A percentile compares a stretch with the other conserved stretches of the same genome.
phyloP scores from a whole-genome alignment of 2,888 invertebrate species.

The Caenorhabditis imperialis region DNA sequence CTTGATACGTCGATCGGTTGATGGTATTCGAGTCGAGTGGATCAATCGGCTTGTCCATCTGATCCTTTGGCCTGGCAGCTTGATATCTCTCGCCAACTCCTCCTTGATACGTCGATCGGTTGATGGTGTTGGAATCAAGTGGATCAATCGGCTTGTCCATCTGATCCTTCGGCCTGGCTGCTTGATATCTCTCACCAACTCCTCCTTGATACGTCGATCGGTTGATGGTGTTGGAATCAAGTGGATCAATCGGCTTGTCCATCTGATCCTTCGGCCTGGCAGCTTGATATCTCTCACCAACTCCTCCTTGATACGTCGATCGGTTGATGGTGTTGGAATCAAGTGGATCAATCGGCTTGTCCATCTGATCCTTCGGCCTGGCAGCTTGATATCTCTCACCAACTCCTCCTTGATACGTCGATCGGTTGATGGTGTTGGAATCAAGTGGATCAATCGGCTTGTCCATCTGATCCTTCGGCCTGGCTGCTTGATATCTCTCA shows the following conservation, averaged over 20 bases:
- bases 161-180: constrained; percentile 5
- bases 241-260: too few species aligned
- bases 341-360: too few species aligned
- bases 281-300: constrained; percentile 5
- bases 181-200: constrained; percentile 5
- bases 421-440: constrained; percentile 7
- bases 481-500: constrained; percentile 4
- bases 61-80: constrained; percentile 6
- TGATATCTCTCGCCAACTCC: constrained; percentile 9
- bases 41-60: too few species aligned
- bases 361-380: constrained; percentile 8
- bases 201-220: constrained; percentile 19
- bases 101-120: constrained; percentile 17
- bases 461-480: constrained; percentile 7
- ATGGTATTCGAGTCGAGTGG: constrained; percentile 3
- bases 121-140: constrained; percentile 7
- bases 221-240: constrained; percentile 8
- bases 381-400: constrained; percentile 5
- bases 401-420: constrained; percentile 19
- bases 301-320: constrained; percentile 17
- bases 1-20: constrained; percentile 20
- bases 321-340: constrained; percentile 9
- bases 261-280: constrained; percentile 10
- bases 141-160: too few species aligned
- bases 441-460: too few species aligned